Base-by-base conservation (phyloP, 2,113 vertebrate genomes). In the Sylvia atricapilla region DNA sequence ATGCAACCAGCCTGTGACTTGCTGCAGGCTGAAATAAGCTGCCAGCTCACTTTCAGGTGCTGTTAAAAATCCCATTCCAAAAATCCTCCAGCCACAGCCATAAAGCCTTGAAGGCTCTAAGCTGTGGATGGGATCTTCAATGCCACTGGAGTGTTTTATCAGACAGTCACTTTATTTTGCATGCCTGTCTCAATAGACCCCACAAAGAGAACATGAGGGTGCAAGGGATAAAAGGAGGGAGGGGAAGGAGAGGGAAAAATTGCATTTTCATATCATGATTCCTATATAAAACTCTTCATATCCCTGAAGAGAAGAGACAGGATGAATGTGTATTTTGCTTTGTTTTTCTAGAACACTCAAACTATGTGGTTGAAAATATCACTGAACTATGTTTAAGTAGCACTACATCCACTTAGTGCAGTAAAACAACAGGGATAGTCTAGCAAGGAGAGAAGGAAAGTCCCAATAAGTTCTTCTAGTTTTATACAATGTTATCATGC, bases 31-130 rank as follows among this genome's bases (percentile, higher is more conserved):
- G 90, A 41, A 91, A 79, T 49, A 70, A 87, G 59, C 85, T 86
- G 87, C 75, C 94, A 88, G 72, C 79, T 96, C 5, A 1, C 59
- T 92, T 80, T 64, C 85, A 95, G 90, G 93, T 85, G 82, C 11
- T 80, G 28, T 18, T 95, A 74, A 70, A 84, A 96, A 92, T 92
- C 60, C 47, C 67, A 18, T 88, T 97, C 88, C 85, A 90, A 84
- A 94, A 95, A 78, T 60, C 82, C 59, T 93, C 43, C 43, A 60
- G 75, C 83, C 72, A 70, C 83, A 74, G 59, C 68, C 87, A 25
- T 31, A 72, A 92, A 91, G 52, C 92, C 76, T 84, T 2, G 1
- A 50, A 93, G 64, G 79, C 79, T 70, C 19, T 67, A 47, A 66
- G n/a, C 47, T 10, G 0, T 47, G 81, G 46, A 47, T 69, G 73